Evolutionary conservation across 1,140 invertebrate species (phyloP), one percentile per base, ranked within the genome.

Genomic region (Onthophagus taurus): DNA sequence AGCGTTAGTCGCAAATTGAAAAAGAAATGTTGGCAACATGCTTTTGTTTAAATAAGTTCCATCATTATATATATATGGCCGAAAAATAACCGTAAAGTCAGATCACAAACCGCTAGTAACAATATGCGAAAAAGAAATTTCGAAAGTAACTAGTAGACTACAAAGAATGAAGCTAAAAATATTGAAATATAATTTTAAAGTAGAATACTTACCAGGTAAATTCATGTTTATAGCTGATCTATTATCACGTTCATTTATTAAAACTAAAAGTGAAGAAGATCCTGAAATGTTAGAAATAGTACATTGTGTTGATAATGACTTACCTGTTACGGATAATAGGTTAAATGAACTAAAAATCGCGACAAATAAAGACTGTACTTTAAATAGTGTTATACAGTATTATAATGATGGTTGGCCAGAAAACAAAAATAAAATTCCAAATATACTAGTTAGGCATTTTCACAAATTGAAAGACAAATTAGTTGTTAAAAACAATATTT

Each of bases 11-110:
- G 0, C 59, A 63, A 44, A 70, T 68, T 13, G 67, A 72, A 46
- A 69, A 67, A 43, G 66, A 72, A 52, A 47, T 59, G 4, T 52
- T 68, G 1, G 63, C 60, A 7, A 63, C 71, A 12, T 44, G 56
- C 19, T 64, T 57, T 51, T 57, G 45, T 11, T 55, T 35, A 43
- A 45, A 58, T 47, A 55, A 57, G 33, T 70, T 66, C 52, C 50
- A 56, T 41, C 66, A 61, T 46, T 44, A 67, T 44, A 5, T 31
- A 23, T 59, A 23, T 58, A 52, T 53, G 60, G 60, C 2, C 50
- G 45, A 31, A 34, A 51, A 38, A 45, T 63, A 31, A 31, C n/a
- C 11, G n/a, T 5, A 31, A 7, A 26, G 7, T 26, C 24, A 26
- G 24, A 26, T 26, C 24, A 26, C 24, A 26, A 26, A 26, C 24